Evolutionary conservation across 2,113 vertebrate species (phyloP).

Genomic region (Myrmecophaga tridactyla): DNA sequence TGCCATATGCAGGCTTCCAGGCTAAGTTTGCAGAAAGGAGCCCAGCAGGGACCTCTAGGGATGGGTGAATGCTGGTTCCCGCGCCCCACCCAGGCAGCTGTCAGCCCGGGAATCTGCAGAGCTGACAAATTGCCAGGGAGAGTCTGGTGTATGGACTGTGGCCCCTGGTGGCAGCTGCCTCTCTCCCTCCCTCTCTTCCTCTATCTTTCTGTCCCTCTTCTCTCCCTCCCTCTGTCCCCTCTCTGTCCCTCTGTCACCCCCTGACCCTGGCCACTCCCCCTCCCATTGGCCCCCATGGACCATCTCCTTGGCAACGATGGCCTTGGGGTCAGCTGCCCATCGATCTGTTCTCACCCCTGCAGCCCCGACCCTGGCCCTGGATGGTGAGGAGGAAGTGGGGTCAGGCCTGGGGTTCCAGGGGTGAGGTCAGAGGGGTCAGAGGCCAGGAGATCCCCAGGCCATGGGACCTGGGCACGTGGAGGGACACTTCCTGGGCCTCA

Average conservation of each 20-base stretch:
- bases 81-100: accelerated
- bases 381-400: conserved; percentile 25
- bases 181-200: background rate
- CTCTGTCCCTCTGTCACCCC: background rate
- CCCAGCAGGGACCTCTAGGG: background rate
- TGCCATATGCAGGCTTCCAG: too few species aligned
- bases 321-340: conserved; percentile 11
- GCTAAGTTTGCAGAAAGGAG: too few species aligned
- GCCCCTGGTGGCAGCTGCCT: background rate
- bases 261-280: background rate
- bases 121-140: background rate
- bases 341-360: background rate
- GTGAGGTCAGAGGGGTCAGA: background rate
- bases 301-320: conserved; percentile 49
- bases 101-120: background rate
- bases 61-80: background rate
- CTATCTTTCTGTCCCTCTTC: background rate
- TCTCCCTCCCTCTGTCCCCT: background rate
- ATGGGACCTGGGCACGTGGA: accelerated
- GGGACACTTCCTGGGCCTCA: background rate
- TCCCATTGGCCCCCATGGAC: background rate
- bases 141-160: background rate
- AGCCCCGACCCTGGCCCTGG: background rate
- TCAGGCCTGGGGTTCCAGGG: background rate
- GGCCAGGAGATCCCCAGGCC: background rate